These are phyloP conservation scores for Heliconius ethilla DNA, from an alignment of 2,888 invertebrate species.

Conservation along the genomic window DNA sequence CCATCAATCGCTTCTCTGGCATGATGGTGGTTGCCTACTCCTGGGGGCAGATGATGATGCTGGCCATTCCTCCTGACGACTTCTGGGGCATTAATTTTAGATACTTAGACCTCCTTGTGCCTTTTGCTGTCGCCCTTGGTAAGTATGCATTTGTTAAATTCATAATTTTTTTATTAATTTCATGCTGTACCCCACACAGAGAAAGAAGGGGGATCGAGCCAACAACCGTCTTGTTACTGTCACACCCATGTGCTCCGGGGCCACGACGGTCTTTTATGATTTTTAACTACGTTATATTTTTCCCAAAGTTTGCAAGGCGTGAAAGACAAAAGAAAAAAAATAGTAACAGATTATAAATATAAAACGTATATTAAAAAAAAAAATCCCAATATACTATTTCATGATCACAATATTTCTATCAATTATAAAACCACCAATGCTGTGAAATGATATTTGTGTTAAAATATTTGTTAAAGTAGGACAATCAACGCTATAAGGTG, in stretches of 20 bases:
- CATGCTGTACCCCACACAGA: too few relatives aligned
- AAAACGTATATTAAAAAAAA: too few relatives aligned
- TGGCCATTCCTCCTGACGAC: constrained; percentile 89
- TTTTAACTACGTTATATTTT: background rate
- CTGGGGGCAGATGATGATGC: constrained; percentile 88
- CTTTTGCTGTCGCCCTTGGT: constrained; percentile 88
- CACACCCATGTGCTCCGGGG: too few relatives aligned
- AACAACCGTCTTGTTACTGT: too few relatives aligned
- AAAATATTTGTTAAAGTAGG: background rate
- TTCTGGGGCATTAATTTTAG: constrained; percentile 87
- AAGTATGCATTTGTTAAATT: constrained; percentile 50
- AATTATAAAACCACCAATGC: too few relatives aligned
- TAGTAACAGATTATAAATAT: too few relatives aligned
- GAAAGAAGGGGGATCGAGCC: too few relatives aligned
- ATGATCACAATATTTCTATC: background rate
- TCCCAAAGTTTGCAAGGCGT: too few relatives aligned
- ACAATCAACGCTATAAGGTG: too few relatives aligned
- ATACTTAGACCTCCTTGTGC: constrained; percentile 87
- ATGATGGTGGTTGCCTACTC: constrained; percentile 90
- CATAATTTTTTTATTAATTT: background rate
- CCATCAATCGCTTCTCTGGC: constrained; percentile 88
- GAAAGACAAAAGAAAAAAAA: too few relatives aligned
- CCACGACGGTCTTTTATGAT: background rate
- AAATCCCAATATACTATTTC: background rate
- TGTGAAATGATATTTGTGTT: background rate